Percentiles rank a stretch among this genome's conserved stretches.
These are phyloP conservation scores for Peromyscus nudipes DNA, from an alignment of 2,797 vertebrate species.

Conservation along the genomic window DNA sequence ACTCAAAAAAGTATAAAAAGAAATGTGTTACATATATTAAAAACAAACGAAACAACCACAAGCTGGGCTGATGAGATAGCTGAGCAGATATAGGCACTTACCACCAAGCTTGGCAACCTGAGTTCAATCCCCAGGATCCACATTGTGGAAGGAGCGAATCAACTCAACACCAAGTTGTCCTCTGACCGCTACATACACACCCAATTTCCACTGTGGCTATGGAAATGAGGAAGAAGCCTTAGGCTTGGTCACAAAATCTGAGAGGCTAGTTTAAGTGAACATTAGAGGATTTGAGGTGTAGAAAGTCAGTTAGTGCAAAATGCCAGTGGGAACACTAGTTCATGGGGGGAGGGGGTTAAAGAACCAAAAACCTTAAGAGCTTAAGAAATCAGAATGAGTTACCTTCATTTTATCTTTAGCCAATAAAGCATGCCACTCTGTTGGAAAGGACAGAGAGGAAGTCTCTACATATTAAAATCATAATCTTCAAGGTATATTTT, in stretches of 20 bases:
- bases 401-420: conserved; percentile 2
- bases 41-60: background rate
- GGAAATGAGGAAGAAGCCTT: conserved; percentile 9
- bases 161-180: background rate
- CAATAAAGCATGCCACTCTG: background rate
- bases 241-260: conserved; percentile 11
- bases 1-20: background rate
- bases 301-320: conserved; percentile 38
- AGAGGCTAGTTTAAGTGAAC: conserved; percentile 7
- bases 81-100: background rate
- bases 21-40: background rate
- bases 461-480: conserved; percentile 37
- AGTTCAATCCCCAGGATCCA: background rate
- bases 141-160: background rate
- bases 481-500: conserved; percentile 10
- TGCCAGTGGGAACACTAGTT: background rate
- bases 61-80: background rate
- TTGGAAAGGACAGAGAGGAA: background rate
- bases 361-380: background rate
- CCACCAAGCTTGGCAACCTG: background rate
- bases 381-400: conserved; percentile 56
- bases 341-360: conserved; percentile 33
- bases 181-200: background rate
- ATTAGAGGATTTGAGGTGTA: background rate
- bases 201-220: conserved; percentile 39